phyloP scores from a whole-genome alignment of 1,140 invertebrate genomes.

The Laodelphax striatellus region DNA sequence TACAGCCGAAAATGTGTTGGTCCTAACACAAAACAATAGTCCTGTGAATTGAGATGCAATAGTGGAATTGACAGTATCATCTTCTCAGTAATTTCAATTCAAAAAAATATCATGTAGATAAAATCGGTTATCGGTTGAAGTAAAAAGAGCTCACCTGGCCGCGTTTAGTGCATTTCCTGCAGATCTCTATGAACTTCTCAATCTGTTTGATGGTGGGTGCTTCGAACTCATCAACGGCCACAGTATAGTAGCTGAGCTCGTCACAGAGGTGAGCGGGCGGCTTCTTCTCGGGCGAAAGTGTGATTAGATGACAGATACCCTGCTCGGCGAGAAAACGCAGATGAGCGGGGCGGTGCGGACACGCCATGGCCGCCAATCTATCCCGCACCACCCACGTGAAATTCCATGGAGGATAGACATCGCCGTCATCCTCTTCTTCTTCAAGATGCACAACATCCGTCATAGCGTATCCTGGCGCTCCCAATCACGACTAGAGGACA shows the following conservation, averaged over 20 bases:
- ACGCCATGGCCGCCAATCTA: slow-evolving; percentile 48
- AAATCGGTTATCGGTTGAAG: neutral
- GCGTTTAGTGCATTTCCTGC: slow-evolving; percentile 30
- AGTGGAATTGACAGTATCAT: too few species aligned
- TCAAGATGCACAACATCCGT: too few species aligned
- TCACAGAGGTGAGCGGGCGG: slow-evolving; percentile 35
- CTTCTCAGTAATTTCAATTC: too few species aligned
- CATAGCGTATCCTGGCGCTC: too few species aligned
- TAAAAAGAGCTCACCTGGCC: too few species aligned
- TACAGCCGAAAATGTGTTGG: too few species aligned
- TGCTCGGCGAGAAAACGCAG: slow-evolving; percentile 43
- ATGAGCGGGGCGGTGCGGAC: slow-evolving; percentile 42
- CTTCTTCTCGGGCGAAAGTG: slow-evolving; percentile 46
- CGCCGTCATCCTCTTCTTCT: slow-evolving; percentile 1
- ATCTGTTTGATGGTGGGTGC: slow-evolving; percentile 52
- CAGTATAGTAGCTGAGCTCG: slow-evolving; percentile 41
- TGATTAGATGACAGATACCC: slow-evolving; percentile 41
- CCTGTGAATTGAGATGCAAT: too few species aligned
- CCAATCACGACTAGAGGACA: too few species aligned
- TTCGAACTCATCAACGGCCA: slow-evolving; percentile 51
- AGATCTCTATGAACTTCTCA: slow-evolving; percentile 51
- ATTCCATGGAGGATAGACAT: slow-evolving; percentile 35
- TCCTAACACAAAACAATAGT: too few species aligned
- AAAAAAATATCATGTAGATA: too few species aligned
- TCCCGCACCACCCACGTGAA: slow-evolving; percentile 47